Evolutionary conservation across 2,888 invertebrate species (phyloP).

Genomic region (Crematogaster levior): DNA sequence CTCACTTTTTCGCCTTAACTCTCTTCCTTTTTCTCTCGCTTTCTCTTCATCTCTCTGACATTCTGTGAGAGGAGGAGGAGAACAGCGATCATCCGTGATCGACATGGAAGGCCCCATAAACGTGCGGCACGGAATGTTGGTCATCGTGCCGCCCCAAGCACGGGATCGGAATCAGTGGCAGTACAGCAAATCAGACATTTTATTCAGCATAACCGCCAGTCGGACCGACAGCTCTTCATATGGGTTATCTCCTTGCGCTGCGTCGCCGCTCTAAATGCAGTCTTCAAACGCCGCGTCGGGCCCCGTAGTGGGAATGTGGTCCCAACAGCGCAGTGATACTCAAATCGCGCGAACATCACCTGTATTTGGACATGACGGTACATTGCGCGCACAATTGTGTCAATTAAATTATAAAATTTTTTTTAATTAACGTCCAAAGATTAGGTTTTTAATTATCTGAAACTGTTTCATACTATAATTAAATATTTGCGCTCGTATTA

Average conservation of each 20-base stretch:
- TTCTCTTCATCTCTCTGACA: background rate
- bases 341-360: slow-evolving; percentile 69
- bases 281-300: slow-evolving; percentile 78
- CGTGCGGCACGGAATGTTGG: slow-evolving; percentile 71
- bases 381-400: background rate
- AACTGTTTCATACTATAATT: background rate
- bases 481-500: background rate
- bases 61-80: slow-evolving; percentile 31
- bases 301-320: slow-evolving; percentile 78
- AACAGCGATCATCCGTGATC: slow-evolving; percentile 68
- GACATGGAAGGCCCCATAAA: slow-evolving; percentile 71
- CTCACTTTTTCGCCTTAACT: slow-evolving; percentile 54
- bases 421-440: background rate
- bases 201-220: slow-evolving; percentile 79
- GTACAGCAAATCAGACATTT: slow-evolving; percentile 82
- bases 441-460: background rate
- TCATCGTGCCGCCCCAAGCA: slow-evolving; percentile 66
- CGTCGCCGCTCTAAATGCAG: slow-evolving; percentile 83
- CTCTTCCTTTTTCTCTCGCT: slow-evolving; percentile 38
- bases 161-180: slow-evolving; percentile 73
- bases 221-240: slow-evolving; percentile 82
- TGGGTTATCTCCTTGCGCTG: slow-evolving; percentile 81
- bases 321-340: slow-evolving; percentile 81
- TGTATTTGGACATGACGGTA: background rate
- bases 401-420: background rate